Percentiles rank a stretch among this genome's conserved stretches.
phyloP scores from a whole-genome alignment of 2,888 invertebrate species.

The Automeris io region DNA sequence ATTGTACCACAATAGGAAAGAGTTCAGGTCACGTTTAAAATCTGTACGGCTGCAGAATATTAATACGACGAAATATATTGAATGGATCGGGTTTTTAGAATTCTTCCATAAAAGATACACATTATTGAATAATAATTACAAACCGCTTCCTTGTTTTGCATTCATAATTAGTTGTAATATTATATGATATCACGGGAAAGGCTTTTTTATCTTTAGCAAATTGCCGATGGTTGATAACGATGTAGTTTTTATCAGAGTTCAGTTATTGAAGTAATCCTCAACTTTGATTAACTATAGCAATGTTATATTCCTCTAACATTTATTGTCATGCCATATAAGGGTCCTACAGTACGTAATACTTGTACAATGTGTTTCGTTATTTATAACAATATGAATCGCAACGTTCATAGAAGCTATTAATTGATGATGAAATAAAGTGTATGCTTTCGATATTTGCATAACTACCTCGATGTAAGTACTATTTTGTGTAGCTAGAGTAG shows the following conservation, averaged over 20 bases:
- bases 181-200: neutral
- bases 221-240: too few relatives aligned
- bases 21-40: slow-evolving; percentile 67
- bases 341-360: too few relatives aligned
- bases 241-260: too few relatives aligned
- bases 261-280: too few relatives aligned
- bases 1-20: slow-evolving; percentile 68
- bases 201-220: neutral
- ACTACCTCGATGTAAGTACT: neutral
- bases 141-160: slow-evolving; percentile 15
- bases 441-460: too few relatives aligned
- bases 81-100: slow-evolving; percentile 61
- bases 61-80: slow-evolving; percentile 49
- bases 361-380: too few relatives aligned
- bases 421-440: too few relatives aligned
- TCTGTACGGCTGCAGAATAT: slow-evolving; percentile 55
- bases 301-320: too few relatives aligned
- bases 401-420: too few relatives aligned
- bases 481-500: neutral
- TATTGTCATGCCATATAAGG: too few relatives aligned
- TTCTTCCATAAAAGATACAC: slow-evolving; percentile 39
- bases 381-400: too few relatives aligned
- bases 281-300: too few relatives aligned
- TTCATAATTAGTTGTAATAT: slow-evolving; percentile 7
- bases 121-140: slow-evolving; percentile 24